A percentile compares a stretch with the other conserved stretches of the same genome.
These are phyloP conservation scores for Crambe crambe DNA, from an alignment of 37 sponge, comb jelly and placozoan species.

Conservation along the genomic window DNA sequence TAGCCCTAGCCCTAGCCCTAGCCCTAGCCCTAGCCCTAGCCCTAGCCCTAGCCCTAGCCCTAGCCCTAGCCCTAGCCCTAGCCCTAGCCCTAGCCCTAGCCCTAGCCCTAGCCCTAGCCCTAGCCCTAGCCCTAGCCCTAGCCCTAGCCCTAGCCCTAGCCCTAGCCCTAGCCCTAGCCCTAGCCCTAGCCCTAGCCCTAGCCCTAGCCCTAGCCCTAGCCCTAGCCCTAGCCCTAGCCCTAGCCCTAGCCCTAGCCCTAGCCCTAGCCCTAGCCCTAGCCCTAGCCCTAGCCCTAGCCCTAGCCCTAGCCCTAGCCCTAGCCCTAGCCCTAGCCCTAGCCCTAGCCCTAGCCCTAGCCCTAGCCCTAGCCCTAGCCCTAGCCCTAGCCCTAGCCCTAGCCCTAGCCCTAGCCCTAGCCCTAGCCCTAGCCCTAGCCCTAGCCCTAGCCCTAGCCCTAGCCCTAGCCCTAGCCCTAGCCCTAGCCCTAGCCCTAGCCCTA, in stretches of 20 bases:
- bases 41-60: not conserved
- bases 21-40: constrained; percentile 1
- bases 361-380: not conserved
- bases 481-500: constrained; percentile 1
- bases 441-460: constrained; percentile 1
- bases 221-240: constrained; percentile 1
- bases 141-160: not conserved
- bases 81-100: constrained; percentile 1
- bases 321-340: not conserved
- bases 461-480: not conserved
- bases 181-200: not conserved
- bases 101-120: not conserved
- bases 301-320: constrained; percentile 1
- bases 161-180: not conserved
- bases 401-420: not conserved
- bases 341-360: not conserved
- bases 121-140: not conserved
- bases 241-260: constrained; percentile 1
- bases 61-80: constrained; percentile 1
- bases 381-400: not conserved
- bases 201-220: not conserved
- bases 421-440: constrained; percentile 1
- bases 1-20: constrained; percentile 1
- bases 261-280: not conserved
- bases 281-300: constrained; percentile 1